Evolutionary conservation across 2,888 invertebrate species (phyloP).

Genomic region (Amphipoea oculea): DNA sequence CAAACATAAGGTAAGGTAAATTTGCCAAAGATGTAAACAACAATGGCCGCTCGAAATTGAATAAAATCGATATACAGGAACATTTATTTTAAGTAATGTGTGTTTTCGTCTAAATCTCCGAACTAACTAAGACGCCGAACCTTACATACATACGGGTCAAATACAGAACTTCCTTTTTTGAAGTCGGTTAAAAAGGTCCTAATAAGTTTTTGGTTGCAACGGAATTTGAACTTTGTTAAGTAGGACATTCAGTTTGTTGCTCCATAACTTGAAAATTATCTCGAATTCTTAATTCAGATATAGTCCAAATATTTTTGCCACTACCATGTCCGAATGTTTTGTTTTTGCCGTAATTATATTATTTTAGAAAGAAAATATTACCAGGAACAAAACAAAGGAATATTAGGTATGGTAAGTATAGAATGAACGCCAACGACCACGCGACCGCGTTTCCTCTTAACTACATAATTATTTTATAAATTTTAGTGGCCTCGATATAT

Average conservation of each 20-base stretch:
- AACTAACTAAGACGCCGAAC: no score
- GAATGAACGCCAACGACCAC: background rate
- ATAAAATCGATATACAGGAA: no score
- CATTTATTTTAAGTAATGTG: no score
- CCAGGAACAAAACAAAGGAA: background rate
- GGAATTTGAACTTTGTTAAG: background rate
- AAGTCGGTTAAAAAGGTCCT: background rate
- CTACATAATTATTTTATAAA: constrained; percentile 2
- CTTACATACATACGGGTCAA: no score
- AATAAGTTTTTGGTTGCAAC: background rate
- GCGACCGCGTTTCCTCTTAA: background rate
- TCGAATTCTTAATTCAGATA: background rate
- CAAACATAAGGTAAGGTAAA: no score
- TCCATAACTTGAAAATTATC: background rate
- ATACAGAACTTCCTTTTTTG: no score
- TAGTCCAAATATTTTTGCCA: background rate
- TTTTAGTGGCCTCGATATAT: constrained; percentile 27
- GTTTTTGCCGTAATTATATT: background rate
- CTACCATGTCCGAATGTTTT: background rate
- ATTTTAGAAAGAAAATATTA: background rate
- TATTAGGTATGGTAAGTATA: background rate
- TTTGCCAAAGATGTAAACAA: no score
- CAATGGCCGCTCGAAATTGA: no score
- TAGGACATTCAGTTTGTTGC: background rate
- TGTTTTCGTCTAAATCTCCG: no score